phyloP scores from a whole-genome alignment of 2,113 vertebrate species.

The Percina caprodes region DNA sequence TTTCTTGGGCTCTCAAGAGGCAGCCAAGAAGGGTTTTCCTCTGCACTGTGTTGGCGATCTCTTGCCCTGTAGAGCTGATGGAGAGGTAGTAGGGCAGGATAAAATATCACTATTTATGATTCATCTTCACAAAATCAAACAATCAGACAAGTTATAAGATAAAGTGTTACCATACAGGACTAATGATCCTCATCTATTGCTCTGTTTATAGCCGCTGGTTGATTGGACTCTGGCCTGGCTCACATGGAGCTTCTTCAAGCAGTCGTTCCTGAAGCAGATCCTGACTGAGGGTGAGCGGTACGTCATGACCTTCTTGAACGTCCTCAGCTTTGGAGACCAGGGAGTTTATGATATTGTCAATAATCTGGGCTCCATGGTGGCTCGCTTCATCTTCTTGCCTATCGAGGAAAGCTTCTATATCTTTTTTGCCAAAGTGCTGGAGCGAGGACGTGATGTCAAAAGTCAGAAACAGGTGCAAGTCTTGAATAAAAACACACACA shows the following conservation, averaged over 20 bases:
- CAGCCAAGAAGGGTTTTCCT: slow-evolving; percentile 87
- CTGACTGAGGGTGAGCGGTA: slow-evolving; percentile 98
- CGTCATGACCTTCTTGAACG: slow-evolving; percentile 97
- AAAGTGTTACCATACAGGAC: no score
- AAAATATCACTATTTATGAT: not conserved
- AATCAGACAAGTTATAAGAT: not conserved
- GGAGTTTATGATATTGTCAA: slow-evolving; percentile 96
- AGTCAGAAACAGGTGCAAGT: slow-evolving; percentile 90
- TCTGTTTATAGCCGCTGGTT: slow-evolving; percentile 85
- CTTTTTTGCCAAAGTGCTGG: slow-evolving; percentile 95
- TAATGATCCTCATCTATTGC: not conserved
- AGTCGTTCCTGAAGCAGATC: slow-evolving; percentile 97
- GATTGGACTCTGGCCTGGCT: slow-evolving; percentile 90
- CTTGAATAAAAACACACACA: not conserved
- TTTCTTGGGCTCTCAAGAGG: slow-evolving; percentile 89
- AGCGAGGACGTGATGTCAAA: slow-evolving; percentile 85
- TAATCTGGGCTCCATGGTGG: slow-evolving; percentile 96
- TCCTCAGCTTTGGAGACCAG: slow-evolving; percentile 97
- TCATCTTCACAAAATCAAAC: not conserved
- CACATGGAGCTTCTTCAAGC: slow-evolving; percentile 98
- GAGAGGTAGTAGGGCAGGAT: slow-evolving; percentile 79
- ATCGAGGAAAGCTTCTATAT: slow-evolving; percentile 98
- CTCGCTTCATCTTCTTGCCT: slow-evolving; percentile 95
- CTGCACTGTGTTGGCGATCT: slow-evolving; percentile 84
- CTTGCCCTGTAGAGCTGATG: slow-evolving; percentile 82